These are phyloP conservation scores for Notocelia uddmanniana DNA, from an alignment of 2,888 invertebrate genomes.

Conservation along the genomic window DNA sequence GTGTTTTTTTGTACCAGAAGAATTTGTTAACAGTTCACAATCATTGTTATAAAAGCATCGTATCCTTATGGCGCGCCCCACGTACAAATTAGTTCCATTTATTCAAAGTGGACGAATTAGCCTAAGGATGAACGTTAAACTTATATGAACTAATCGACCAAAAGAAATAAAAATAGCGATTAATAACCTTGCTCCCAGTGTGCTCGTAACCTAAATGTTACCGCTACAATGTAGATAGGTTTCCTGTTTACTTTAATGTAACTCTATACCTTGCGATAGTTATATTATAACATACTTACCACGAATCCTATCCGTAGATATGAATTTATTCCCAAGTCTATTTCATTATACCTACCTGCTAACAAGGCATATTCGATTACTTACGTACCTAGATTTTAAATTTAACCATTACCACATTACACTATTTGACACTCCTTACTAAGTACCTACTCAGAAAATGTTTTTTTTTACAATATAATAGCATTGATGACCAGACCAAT, in stretches of 20 bases:
- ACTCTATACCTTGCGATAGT: conserved; percentile 46
- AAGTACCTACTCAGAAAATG: too few species aligned
- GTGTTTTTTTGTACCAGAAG: too few species aligned
- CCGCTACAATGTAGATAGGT: conserved; percentile 58
- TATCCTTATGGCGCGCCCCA: too few species aligned
- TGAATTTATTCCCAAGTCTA: neutral
- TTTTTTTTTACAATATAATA: neutral
- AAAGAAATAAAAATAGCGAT: neutral
- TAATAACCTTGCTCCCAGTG: neutral
- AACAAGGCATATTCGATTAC: neutral
- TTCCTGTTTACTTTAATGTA: conserved; percentile 64
- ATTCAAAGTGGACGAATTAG: neutral
- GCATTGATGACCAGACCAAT: neutral
- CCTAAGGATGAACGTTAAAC: neutral
- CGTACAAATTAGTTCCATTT: too few species aligned
- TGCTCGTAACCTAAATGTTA: conserved; percentile 40
- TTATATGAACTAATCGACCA: neutral
- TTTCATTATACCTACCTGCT: neutral
- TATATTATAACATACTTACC: conserved; percentile 16
- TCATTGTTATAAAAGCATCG: too few species aligned
- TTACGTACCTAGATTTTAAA: too few species aligned
- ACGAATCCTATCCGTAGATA: neutral
- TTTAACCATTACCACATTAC: too few species aligned
- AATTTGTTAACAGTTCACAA: too few species aligned
- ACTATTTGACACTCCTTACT: too few species aligned